Base-by-base conservation (phyloP, 2,113 vertebrate species). In the Daphoenositta chrysoptera region DNA sequence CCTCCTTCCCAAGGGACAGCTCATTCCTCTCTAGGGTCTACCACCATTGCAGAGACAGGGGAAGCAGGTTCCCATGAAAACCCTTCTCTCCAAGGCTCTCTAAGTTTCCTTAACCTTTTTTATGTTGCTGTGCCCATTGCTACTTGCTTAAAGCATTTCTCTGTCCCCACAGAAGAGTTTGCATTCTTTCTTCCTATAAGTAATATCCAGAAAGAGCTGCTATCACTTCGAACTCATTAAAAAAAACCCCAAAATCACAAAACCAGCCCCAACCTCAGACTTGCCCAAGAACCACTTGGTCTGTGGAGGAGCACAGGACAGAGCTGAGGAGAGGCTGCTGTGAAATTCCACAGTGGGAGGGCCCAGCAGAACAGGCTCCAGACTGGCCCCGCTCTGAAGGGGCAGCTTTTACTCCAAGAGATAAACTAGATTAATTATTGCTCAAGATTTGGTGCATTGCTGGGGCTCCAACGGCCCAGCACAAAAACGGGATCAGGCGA, bases 361-460 rank as follows among this genome's bases (percentile, higher is more conserved):
- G 31, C 51, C 18, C 57, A 72, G 73, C 39, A 95, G 37, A 31
- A 5, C 2, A 40, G 61, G 9, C 7, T 79, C 47, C 22, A 54
- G 42, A 15, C 0, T 40, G 47, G 80, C 42, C 61, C 23, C 51
- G 12, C 69, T 21, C 24, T 71, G 10, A 82, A 82, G 40, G 14
- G 44, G 31, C 47, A 95, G 90, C 35, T 71, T 86, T 68, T n/a
- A 15, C 51, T 87, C 87, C 39, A 33, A 16, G 58, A 90, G 51
- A 82, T 68, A 87, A 95, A 89, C 22, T 33, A 56, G 86, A 91
- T 92, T 56, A 86, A 83, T 81, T 81, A 84, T 24, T 57, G 69
- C 60, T 87, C 35, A 27, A 21, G 60, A 30, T 40, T 19, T 24
- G 19, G 56, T 44, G 1, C 4, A 9, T n/a, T 47, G 54, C 63